Evolutionary conservation across 2,797 vertebrate genomes (phyloP), one percentile per base, ranked within the genome.

Genomic region (Enteromius trimaculatus): DNA sequence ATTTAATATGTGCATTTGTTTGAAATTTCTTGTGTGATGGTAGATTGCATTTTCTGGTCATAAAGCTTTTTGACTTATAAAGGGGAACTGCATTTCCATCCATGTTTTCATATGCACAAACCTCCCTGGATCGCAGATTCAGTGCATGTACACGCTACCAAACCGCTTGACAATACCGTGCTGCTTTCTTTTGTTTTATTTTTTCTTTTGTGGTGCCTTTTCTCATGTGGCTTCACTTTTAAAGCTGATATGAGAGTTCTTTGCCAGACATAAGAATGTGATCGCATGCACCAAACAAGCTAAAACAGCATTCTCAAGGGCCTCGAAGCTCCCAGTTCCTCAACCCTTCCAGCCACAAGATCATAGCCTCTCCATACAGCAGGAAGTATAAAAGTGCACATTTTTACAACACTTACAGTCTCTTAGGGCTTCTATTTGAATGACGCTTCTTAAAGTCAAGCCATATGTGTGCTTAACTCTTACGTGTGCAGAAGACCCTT

Each of bases 281-380:
- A 92, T 92, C 86, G 84, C 83, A 86, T 82, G 70, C 58, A 86
- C 88, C 79, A 77, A 90, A 92, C 90, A 89, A 86, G 88, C 80
- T 83, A 83, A 91, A 89, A 92, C 89, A 89, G 87, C 91, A 87
- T 91, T 93, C 89, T 90, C 91, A 91, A 92, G 92, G 90, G 87
- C 89, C 88, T 80, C 85, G 87, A 87, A 92, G 81, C 81, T 87
- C 87, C 37, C 70, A 80, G 88, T 31, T 79, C 55, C 55, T 55
- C 84, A 83, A 51, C 65, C 78, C 85, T 78, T 85, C 83, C 83
- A 88, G 84, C 81, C 79, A 85, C 53, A 49, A 82, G 84, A 84
- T 87, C 83, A 87, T 55, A 88, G 76, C 39, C 76, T 83, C 76
- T 69, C 31, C 17, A 68, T 87, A 44, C 70, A 80, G 86, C 86